Base-by-base conservation (phyloP, 2,888 invertebrate genomes). In the Pachydiplax longipennis region DNA sequence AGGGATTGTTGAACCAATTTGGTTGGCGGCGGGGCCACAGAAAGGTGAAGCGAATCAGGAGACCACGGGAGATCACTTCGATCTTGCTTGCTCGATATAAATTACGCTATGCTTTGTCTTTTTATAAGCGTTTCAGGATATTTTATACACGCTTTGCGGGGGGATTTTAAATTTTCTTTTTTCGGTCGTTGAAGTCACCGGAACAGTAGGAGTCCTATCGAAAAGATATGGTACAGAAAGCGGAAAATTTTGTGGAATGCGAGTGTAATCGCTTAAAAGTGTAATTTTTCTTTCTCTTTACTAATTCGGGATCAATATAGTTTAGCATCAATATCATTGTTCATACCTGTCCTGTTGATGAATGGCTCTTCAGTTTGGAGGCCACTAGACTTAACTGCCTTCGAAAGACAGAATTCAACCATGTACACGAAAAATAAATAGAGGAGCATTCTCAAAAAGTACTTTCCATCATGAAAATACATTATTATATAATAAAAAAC, bases 1-100 rank as follows among this genome's bases (percentile, higher is more conserved):
- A 61, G n/a, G 87, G 37, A 31, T 12, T 61, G 65, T 35, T 61
- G 61, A 58, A 65, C 87, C 65, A 87, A 87, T 87, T 87, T 65
- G 22, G 58, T 65, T 61, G 87, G 37, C 87, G 65, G 35, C 87
- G 87, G 87, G 87, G 18, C 73, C 73, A 15, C 73, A 31, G 25
- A 31, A 15, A 31, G 73, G 73, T 15, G 73, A 12, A 73, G 73
- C 58, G 65, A 58, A 87, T 61, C 40, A 61, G 35, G 37, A 61
- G 61, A 37, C 87, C 37, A 37, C 25, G 22, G 61, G 73, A 73
- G 73, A 73, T 73, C 37, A 61, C 61, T 35, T n/a, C 35, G 37
- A 87, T 6, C 61, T 1, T n/a, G 18, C n/a, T n/a, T 22, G 5
- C 10, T 5, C 6, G 10, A 13, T 53, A 61, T 35, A 61, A 87